Conservation (phyloP, 1,140 invertebrate genomes). For the Macrobrachium nipponense region DNA sequence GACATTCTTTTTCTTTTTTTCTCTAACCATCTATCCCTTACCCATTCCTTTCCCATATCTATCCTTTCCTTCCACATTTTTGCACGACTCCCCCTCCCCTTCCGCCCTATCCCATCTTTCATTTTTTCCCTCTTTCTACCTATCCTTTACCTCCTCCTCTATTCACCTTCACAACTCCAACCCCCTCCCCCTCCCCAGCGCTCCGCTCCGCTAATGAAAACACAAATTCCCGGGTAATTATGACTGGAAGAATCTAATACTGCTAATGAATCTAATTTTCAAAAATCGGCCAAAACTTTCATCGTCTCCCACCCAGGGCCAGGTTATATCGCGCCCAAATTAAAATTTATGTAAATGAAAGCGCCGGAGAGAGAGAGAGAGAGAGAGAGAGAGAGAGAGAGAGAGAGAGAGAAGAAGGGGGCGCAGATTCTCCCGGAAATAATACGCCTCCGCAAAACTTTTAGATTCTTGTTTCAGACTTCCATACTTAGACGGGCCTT, state of each 20-base stretch:
- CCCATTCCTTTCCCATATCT: background rate
- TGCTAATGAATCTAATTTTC: constrained; percentile 58
- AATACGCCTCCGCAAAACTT: background rate
- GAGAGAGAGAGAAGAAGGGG: background rate
- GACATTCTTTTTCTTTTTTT: background rate
- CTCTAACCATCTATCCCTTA: background rate
- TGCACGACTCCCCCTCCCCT: background rate
- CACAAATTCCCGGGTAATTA: constrained; percentile 55
- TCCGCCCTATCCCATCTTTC: too few relatives aligned
- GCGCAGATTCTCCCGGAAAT: constrained; percentile 11
- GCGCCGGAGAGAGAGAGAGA: too few relatives aligned
- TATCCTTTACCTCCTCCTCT: background rate
- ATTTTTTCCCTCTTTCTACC: too few relatives aligned
- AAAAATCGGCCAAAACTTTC: constrained; percentile 44
- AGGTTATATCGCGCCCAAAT: constrained; percentile 37
- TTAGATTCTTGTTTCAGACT: background rate
- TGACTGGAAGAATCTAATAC: constrained; percentile 55
- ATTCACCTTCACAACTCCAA: background rate
- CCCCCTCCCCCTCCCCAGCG: background rate
- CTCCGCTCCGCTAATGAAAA: constrained; percentile 44
- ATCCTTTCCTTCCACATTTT: background rate
- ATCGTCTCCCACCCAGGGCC: background rate
- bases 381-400: too few relatives aligned
- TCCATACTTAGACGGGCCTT: too few relatives aligned
- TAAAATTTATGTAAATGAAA: constrained; percentile 55